Base-by-base conservation (phyloP, 35 echinoderm and acorn worm genomes). In the Amphiura filiformis region DNA sequence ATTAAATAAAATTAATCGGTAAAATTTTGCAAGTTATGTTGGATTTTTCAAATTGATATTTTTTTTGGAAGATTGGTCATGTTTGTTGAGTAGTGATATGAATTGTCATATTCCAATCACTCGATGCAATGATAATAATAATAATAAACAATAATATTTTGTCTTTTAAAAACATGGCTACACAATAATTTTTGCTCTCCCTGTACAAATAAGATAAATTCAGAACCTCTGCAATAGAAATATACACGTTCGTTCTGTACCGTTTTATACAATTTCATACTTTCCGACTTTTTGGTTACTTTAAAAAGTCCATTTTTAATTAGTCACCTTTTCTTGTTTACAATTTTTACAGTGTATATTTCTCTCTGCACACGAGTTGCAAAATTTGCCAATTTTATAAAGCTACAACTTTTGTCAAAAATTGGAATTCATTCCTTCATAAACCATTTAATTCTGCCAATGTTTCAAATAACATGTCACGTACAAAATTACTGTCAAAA, bases 261-360 rank as follows among this genome's bases (percentile, higher is more conserved):
- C 20, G 7, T 52, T 52, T 52, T 52, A 52, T 52, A 52, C n/a
- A n/a, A n/a, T n/a, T n/a, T n/a, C n/a, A n/a, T n/a, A n/a, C n/a
- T n/a, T n/a, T 47, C 41, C 41, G 41, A 47, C 41, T 47, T 47
- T 47, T 47, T 4, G 41, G 41, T 47, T 47, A n/a, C n/a, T n/a
- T n/a, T n/a, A n/a, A 70, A 70, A 70, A 70, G 61, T 23, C 61
- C 61, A 70, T 70, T 70, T 70, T 70, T 70, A 4, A 47, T 4
- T 47, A 15, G 26, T 70, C 26, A 15, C 61, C 2, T n/a, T 30
- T 70, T 70, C 61, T 26, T 2, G 7, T 70, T 70, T 70, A 70
- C 61, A 70, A 70, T 70, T 70, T 70, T 70, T 70, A 70, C 61
- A 70, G 26, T 70, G 61, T 70, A n/a, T 70, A 70, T 70, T 47